phyloP scores from a whole-genome alignment of 2,888 invertebrate genomes.

The Philereme vetulata region DNA sequence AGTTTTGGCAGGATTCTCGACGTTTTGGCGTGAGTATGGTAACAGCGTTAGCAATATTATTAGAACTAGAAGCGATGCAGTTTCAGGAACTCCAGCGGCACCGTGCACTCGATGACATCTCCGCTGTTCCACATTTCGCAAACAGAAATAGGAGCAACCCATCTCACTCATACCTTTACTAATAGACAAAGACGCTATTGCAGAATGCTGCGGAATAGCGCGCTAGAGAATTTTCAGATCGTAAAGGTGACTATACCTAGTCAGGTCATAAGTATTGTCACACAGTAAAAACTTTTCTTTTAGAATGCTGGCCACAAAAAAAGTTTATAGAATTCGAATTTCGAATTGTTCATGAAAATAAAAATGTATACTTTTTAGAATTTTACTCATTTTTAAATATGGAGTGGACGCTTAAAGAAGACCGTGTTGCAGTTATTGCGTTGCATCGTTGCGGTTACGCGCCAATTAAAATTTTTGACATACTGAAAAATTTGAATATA shows the following conservation, averaged over 20 bases:
- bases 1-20: background rate
- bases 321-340: too few species aligned
- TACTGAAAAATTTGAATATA: too few species aligned
- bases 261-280: too few species aligned
- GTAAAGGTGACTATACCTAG: constrained; percentile 27
- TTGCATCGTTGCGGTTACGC: too few species aligned
- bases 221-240: constrained; percentile 15
- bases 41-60: constrained; percentile 5
- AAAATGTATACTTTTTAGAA: too few species aligned
- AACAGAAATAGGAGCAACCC: constrained; percentile 33
- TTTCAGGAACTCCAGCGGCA: constrained; percentile 24
- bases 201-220: constrained; percentile 9
- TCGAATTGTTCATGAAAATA: too few species aligned
- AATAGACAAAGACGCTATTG: constrained; percentile 19
- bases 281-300: too few species aligned
- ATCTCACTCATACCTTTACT: constrained; percentile 17
- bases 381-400: too few species aligned
- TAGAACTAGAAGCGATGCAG: constrained; percentile 14
- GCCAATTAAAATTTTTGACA: too few species aligned
- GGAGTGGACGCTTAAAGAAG: too few species aligned
- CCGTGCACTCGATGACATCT: constrained; percentile 27
- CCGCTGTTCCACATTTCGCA: constrained; percentile 28
- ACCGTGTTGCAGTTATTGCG: too few species aligned
- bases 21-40: background rate
- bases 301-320: too few species aligned